Evolutionary conservation across 2,797 vertebrate genomes (phyloP), one percentile per base, ranked within the genome.

Genomic region (Spea hammondii): DNA sequence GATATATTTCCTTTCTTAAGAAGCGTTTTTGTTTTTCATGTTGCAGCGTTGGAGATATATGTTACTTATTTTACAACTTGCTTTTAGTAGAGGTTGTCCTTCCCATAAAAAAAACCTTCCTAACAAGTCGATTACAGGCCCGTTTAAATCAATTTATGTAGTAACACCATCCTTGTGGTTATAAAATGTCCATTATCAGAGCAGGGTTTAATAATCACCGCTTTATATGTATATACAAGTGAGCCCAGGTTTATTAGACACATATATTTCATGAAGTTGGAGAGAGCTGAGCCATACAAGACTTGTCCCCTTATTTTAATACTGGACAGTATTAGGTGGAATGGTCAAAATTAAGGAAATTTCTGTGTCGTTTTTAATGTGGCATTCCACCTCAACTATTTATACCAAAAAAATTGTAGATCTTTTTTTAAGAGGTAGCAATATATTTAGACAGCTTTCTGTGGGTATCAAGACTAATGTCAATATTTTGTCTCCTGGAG

Each of bases 41-140:
- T 14, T 72, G 60, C 69, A 53, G 59, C 11, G 62, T n/a, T 78
- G 53, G 62, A 78, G 49, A 72, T 72, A 14, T n/a, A 17, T n/a
- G 55, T 57, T 66, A 32, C 32, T 49, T 4, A 67, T 66, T 72
- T 32, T 54, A 78, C 50, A 57, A 51, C 49, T 64, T 77, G 32
- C 60, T 65, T 45, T 66, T 55, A 72, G 49, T 55, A 32, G 60
- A 59, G 77, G 64, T 50, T 65, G 51, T 72, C 62, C 65, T 59
- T 65, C 12, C 8, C 50, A 66, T 55, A 70, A 17, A 59, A 66
- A 66, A 59, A 66, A 72, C 66, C 55, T 59, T 78, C 51, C 60
- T 57, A 66, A 14, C 51, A 13, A 44, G n/a, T 49, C 17, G n/a
- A 13, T 57, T 72, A 66, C 44, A 6, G 44, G 45, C 62, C 68